Base-by-base conservation (phyloP, 2,797 vertebrate genomes). In the Toxotes lorentzi region DNA sequence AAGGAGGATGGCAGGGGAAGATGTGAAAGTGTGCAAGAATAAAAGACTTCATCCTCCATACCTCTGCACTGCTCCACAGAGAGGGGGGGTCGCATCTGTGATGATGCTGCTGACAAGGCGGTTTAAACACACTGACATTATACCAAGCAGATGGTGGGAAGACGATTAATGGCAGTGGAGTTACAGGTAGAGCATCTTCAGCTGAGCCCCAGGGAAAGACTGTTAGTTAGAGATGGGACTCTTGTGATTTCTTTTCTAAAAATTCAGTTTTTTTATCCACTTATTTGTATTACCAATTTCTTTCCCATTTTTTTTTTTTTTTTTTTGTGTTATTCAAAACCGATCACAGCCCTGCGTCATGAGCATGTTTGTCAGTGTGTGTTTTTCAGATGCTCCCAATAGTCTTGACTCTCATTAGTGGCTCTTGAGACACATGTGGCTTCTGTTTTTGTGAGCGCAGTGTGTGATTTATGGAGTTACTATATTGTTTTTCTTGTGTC, bases 1-100 rank as follows among this genome's bases (percentile, higher is more conserved):
- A 41, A 45, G 48, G 61, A 69, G 66, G 57, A 71, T 40, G 41
- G 51, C 41, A 77, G 64, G 27, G 45, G 24, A 76, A 85, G 70
- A 84, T 88, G 82, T 82, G 79, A 81, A 81, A 82, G 69, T 73
- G 65, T 81, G 54, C 45, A 51, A 78, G 24, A 57, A 85, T 71
- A 61, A 84, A 80, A 73, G 60, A 70, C 70, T 74, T 63, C 24
- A 73, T 83, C 65, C 50, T 75, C 60, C 51, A 24, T 69, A 66
- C 71, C 57, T 78, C 51, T 61, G 63, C 23, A 48, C 32, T 58
- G 51, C 45, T 68, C 48, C 50, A 75, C 57, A 73, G 51, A 62
- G 21, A 58, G 62, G 53, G 24, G 35, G 30, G 47, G 43, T 48
- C 21, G 13, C 5, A 69, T 70, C 54, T 86, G 34, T 56, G 81